Percentiles rank a stretch among this genome's conserved stretches.
Conservation (phyloP, 2,888 invertebrate genomes). For the Cantharis flavilabris region DNA sequence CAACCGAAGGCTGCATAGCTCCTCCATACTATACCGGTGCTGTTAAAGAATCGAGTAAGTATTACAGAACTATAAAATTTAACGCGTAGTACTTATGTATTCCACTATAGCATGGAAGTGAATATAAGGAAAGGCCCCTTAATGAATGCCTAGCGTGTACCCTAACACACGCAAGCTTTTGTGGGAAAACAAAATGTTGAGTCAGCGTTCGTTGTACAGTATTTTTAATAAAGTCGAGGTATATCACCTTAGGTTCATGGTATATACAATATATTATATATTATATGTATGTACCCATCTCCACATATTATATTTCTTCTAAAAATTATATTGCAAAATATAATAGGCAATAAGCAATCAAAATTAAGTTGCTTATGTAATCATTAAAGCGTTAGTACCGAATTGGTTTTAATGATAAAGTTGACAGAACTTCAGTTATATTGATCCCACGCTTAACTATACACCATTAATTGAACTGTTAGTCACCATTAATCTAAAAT, state of each 20-base stretch:
- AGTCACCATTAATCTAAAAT: not conserved
- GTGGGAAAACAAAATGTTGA: constrained; percentile 26
- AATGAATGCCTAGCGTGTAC: constrained; percentile 35
- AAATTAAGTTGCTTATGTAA: not conserved
- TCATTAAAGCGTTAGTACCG: not conserved
- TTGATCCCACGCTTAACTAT: not conserved
- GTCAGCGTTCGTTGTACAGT: constrained; percentile 9
- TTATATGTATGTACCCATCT: not conserved
- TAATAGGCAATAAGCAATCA: not conserved
- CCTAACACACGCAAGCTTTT: constrained; percentile 21
- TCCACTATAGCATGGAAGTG: constrained; percentile 10
- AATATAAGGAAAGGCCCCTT: constrained; percentile 28
- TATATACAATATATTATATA: not conserved
- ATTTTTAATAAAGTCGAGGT: not conserved
- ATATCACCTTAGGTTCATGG: not conserved
- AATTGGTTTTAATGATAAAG: not conserved
- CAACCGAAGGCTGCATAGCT: constrained; percentile 65
- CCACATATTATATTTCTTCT: not conserved
- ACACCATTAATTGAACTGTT: not conserved
- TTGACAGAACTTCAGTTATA: not conserved
- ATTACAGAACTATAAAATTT: constrained; percentile 4
- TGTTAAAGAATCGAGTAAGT: constrained; percentile 45
- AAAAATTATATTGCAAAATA: not conserved
- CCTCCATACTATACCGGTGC: constrained; percentile 64
- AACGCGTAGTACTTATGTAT: constrained; percentile 6